Base-by-base conservation (phyloP, 1,140 invertebrate genomes). In the Neodiprion lecontei region DNA sequence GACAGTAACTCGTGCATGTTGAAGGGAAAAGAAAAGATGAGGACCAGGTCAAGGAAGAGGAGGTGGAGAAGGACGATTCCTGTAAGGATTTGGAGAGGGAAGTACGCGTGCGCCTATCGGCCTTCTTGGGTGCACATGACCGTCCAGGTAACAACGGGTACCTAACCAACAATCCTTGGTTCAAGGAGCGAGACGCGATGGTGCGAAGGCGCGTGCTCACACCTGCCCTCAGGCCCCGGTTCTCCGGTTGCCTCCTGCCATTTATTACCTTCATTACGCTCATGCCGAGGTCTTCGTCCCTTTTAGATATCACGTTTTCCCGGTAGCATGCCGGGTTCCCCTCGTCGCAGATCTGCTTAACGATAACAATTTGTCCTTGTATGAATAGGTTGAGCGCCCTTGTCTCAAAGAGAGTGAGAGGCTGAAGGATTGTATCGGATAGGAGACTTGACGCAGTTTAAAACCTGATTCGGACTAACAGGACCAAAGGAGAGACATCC, bases 171-270 rank as follows among this genome's bases (percentile, higher is more conserved):
- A 17, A 61, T 40, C 28, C 28, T 40, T 40, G 28, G 28, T 40
- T 40, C 28, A 40, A 40, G 28, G 28, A 40, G 28, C 28, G 28
- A 40, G 28, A 40, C 28, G 28, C 28, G 28, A 40, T 40, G 28
- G 28, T 40, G 53, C 11, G 53, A 9, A 61, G 53, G 53, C 53
- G 53, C 53, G 53, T 61, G 53, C 53, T 61, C 11, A 9, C 53
- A 61, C 53, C 53, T 61, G 53, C 53, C 53, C 53, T 61, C 53
- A 17, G n/a, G 53, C 53, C 53, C 53, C 53, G 11, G 5, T 5
- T 61, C 53, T 61, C 53, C 53, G 53, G 53, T 61, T 61, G n/a
- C 53, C 53, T 61, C 53, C 11, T 61, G 53, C 53, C 53, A 61
- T 61, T 61, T 61, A 61, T 61, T 61, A 61, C 53, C 53, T 61